Evolutionary conservation across 2,113 vertebrate genomes (phyloP), one percentile per base, ranked within the genome.

Genomic region (Nematolebias whitei): DNA sequence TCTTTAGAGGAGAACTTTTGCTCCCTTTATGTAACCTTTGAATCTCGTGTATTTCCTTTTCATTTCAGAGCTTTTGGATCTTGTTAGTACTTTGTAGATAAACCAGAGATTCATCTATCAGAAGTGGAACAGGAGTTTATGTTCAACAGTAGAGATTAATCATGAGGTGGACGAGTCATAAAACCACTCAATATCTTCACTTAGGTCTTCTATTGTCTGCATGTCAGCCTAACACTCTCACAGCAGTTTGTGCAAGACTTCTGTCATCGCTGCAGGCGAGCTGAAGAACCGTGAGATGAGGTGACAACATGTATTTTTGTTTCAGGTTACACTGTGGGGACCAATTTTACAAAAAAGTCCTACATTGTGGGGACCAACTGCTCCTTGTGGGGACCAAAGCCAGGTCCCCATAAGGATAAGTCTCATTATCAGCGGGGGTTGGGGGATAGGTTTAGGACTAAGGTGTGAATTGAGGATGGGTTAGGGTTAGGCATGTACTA

Each of bases 251-350:
- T 47, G 32, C 52, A 76, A 47, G 64, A 39, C 39, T 44, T 62
- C 59, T 75, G 68, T 60, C 32, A 51, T 54, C 63, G 53, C 75
- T 57, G 58, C 59, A 24, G 52, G 59, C 5, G 16, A 20, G 6
- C 35, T 51, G n/a, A 5, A 43, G 19, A 22, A 29, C 35, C 23
- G 26, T 71, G 40, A 44, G 55, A 53, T 1, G 1, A 65, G 43
- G 67, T 64, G 64, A 15, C 40, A 35, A 44, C 61, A 44, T 73
- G 50, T 26, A n/a, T 26, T 32, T 49, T 60, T 65, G 52, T 23
- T 40, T 16, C 5, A n/a, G n/a, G n/a, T n/a, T n/a, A n/a, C n/a
- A n/a, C n/a, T n/a, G n/a, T n/a, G n/a, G n/a, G n/a, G n/a, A n/a
- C n/a, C n/a, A n/a, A n/a, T n/a, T n/a, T n/a, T n/a, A n/a, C n/a